Base-by-base conservation (phyloP, 2,888 invertebrate species). In the Drosophila macrothrix region DNA sequence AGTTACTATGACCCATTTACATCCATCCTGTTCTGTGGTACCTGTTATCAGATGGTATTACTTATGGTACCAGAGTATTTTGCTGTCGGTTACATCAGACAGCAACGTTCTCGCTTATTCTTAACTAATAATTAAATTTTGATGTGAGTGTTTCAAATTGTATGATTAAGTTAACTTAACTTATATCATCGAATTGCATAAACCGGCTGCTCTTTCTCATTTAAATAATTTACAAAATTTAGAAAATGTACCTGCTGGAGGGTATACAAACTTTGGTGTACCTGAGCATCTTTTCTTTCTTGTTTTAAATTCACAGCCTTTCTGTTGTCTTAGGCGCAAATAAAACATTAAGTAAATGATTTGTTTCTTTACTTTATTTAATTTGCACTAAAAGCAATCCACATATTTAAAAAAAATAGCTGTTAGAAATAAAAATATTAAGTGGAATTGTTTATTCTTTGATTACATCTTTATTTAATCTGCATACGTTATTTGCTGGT, bases 401-500 rank as follows among this genome's bases (percentile, higher is more conserved):
- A n/a, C 4, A 10, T n/a, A 41, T n/a, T n/a, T 3, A 5, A 5
- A 39, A 37, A 39, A 43, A 43, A 22, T 7, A 1, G 1, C 14
- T 4, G 6, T 14, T 7, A 22, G 4, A 46, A 46, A 7, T 14
- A 14, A 1, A 46, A 46, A 14, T 22, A 7, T 7, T 14, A 7
- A 14, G 14, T 22, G 7, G 22, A 22, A 14, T 46, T 22, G 7
- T 22, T 22, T 3, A 46, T 4, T 46, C 7, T 46, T 46, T 16
- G 3, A 46, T 46, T 0, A 4, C 14, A 4, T 7, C 14, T 22
- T 43, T 22, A n/a, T 43, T 9, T 0, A 41, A 41, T n/a, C 2
- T n/a, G 4, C n/a, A n/a, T n/a, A 2, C 0, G 4, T 1, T n/a
- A n/a, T 5, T n/a, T 41, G 4, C 4, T 10, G 41, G 1, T 12